Evolutionary conservation across 2,797 vertebrate genomes (phyloP), one percentile per base, ranked within the genome.

Genomic region (Odontamblyopus rebecca): DNA sequence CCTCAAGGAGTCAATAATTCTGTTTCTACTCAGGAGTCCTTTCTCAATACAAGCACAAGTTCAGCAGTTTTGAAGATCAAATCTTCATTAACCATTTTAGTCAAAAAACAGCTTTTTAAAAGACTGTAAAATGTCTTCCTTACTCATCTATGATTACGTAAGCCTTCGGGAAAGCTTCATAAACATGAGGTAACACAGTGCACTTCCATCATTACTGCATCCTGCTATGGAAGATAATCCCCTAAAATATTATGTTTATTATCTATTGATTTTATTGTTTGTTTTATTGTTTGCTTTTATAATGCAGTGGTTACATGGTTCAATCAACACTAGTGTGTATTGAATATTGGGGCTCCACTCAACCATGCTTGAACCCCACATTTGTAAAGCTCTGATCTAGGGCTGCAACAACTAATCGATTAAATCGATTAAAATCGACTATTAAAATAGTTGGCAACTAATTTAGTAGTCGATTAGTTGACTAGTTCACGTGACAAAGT

Each of bases 41-140:
- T 76, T 69, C 26, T 60, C 32, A 57, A 50, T 65, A 63, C 50
- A 54, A 48, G 38, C 69, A 75, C 77, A 73, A 69, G 69, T 59
- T 74, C 72, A 70, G 77, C 73, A 72, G 29, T 80, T 76, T 60
- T 63, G 38, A 57, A 65, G 72, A 48, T 1, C 48, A 72, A 80
- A 78, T 54, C 78, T 59, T 65, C 61, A 68, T 30, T 27, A 41
- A 56, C 51, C 50, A 16, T 30, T 61, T 61, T 7, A 30, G 59
- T 61, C 26, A 29, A 61, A 15, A 32, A 32, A 32, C 13, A 19
- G 69, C 64, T 72, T 64, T 67, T 18, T 53, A 11, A 51, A 72
- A 1, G 56, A 77, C 30, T 32, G 41, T 12, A 3, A 65, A 27
- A 53, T 35, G 53, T 79, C 54, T 41, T 69, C 26, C 13, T 74